Evolutionary conservation across 2,113 vertebrate genomes (phyloP).

Genomic region (Nothocercus julius): DNA sequence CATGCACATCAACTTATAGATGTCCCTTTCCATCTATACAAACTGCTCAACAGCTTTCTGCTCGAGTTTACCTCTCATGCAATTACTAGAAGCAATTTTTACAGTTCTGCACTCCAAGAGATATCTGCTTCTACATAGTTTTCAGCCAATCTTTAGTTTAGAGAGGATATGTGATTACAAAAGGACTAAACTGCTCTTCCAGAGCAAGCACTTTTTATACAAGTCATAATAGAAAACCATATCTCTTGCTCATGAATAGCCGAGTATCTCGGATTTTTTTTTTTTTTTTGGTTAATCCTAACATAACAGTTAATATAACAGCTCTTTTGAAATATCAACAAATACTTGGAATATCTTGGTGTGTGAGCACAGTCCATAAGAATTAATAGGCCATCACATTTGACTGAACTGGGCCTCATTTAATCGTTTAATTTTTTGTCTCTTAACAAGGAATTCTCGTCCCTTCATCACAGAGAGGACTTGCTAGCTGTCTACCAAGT

Average conservation of each 20-base stretch:
- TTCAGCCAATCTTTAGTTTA: not conserved
- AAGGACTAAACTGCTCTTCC: not conserved
- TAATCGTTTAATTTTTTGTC: not conserved
- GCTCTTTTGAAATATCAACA: not conserved
- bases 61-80: not conserved
- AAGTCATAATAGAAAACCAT: not conserved
- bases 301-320: accelerated
- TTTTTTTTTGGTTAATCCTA: not conserved
- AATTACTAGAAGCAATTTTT: not conserved
- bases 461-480: not conserved
- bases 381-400: not conserved
- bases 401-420: not conserved
- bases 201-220: not conserved
- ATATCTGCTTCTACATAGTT: not conserved
- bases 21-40: not conserved
- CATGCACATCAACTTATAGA: not conserved
- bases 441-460: not conserved
- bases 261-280: not conserved
- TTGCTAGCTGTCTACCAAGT: not conserved
- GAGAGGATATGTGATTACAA: not conserved
- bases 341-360: not conserved
- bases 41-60: not conserved
- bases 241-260: not conserved
- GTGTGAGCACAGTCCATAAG: not conserved
- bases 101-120: not conserved